These are phyloP conservation scores for Anabacerthia variegaticeps DNA, from an alignment of 2,797 vertebrate genomes.

Conservation along the genomic window DNA sequence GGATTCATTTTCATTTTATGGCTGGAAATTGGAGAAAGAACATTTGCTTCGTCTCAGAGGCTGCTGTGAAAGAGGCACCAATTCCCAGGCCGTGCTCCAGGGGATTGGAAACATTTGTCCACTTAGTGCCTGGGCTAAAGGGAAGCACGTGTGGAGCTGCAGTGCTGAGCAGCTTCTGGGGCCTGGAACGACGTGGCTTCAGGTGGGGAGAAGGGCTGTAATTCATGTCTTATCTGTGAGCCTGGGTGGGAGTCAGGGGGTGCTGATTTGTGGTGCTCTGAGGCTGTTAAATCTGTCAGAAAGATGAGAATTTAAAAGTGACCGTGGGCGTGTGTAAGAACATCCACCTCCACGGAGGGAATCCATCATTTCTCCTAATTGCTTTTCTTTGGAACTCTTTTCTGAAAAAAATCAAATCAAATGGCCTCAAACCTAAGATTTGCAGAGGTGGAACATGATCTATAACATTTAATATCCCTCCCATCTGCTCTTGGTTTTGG, in stretches of 20 bases:
- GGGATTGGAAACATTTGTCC: neutral
- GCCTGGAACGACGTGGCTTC: neutral
- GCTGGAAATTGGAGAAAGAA: neutral
- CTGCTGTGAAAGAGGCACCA: neutral
- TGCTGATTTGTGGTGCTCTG: neutral
- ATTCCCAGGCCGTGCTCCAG: neutral
- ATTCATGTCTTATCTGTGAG: neutral
- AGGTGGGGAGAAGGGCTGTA: fast-evolving
- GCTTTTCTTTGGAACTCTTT: neutral
- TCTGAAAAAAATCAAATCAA: neutral
- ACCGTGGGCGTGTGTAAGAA: neutral
- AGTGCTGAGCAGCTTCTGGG: neutral
- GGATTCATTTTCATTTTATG: neutral
- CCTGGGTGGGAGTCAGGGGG: neutral
- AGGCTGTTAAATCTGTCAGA: neutral
- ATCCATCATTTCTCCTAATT: neutral
- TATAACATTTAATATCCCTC: neutral
- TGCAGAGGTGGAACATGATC: neutral
- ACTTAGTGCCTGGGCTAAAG: neutral
- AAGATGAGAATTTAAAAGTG: neutral
- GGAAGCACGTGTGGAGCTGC: neutral
- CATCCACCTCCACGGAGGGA: neutral
- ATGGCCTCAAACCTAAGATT: neutral
- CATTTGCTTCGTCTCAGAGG: neutral
- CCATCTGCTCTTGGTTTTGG: neutral